phyloP scores from a whole-genome alignment of 1,140 invertebrate species.

The Aplysia californica region DNA sequence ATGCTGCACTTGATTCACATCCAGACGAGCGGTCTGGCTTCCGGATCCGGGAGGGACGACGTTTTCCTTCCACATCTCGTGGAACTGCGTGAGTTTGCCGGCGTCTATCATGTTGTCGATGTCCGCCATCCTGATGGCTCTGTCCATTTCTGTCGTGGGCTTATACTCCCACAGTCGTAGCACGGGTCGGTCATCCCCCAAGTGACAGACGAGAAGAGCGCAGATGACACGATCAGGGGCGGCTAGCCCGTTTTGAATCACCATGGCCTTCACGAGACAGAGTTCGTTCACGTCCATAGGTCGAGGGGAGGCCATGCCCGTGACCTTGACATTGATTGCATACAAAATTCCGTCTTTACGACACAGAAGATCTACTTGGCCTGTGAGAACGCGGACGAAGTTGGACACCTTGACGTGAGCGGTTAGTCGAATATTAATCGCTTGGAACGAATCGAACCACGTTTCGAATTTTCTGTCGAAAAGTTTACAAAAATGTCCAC shows the following conservation, averaged over 20 bases:
- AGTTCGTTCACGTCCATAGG: constrained; percentile 57
- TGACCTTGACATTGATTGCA: constrained; percentile 52
- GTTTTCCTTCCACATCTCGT: constrained; percentile 57
- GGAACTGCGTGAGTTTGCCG: constrained; percentile 50
- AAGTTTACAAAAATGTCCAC: constrained; percentile 46
- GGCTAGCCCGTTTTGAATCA: constrained; percentile 56
- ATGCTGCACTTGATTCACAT: too few species aligned
- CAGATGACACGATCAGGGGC: constrained; percentile 42
- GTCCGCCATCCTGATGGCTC: constrained; percentile 49
- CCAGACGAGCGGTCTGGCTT: background rate
- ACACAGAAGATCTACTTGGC: constrained; percentile 52
- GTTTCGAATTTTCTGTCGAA: constrained; percentile 54
- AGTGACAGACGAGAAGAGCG: constrained; percentile 48
- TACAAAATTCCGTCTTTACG: constrained; percentile 42
- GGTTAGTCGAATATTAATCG: constrained; percentile 50
- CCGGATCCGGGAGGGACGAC: background rate
- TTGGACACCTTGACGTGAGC: constrained; percentile 59
- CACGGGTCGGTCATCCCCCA: constrained; percentile 51
- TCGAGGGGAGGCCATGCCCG: constrained; percentile 52
- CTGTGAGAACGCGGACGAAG: constrained; percentile 52
- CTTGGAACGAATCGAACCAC: constrained; percentile 56
- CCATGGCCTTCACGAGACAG: constrained; percentile 50
- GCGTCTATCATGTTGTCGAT: constrained; percentile 57
- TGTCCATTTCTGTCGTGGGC: constrained; percentile 53
- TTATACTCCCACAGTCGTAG: constrained; percentile 53